Evolutionary conservation across 53 echinoderm and acorn worm species (phyloP), one percentile per base, ranked within the genome.

Genomic region (Arbacia lixula): DNA sequence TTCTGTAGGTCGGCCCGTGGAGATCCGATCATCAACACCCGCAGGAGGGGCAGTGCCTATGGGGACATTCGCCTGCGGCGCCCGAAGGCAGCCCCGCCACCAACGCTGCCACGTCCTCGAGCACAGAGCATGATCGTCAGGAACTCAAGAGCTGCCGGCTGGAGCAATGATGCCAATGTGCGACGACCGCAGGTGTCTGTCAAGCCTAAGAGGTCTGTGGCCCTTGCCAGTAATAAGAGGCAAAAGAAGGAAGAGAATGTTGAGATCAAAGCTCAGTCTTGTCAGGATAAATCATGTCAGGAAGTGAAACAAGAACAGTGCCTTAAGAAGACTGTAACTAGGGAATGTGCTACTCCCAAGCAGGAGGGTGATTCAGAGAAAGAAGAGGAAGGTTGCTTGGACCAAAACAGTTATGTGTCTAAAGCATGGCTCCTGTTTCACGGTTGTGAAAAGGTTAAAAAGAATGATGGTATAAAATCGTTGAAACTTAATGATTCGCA

Each of bases 21-120:
- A 27, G 64, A 81, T 42, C 12, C 46, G 1, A 63, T 81, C 32
- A 81, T 81, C 65, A 81, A 46, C 41, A 30, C 64, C 61, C 61
- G 64, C 43, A 40, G 82, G 31, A 12, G 82, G 41, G 82, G 82
- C 40, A 81, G 82, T 81, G 82, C 82, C 30, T 64, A 81, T 81
- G 82, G 82, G 21, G 82, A 81, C 14, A 40, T 63, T 9, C n/a
- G 82, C 3, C 46, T 81, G n/a, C 37, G 64, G 49, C 82, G 63
- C 51, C n/a, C 63, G 6, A 81, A 63, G 31, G 31, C 50, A 20
- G 46, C 64, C 25, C 82, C 82, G 12, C 78, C 78, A 28, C 82
- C 82, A 52, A 81, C 82, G 31, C 64, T 81, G 43, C 82, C 82
- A 81, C 62, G 82, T 20, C 82, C 82, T 5, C 39, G 82, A 46